Evolutionary conservation across 2,113 vertebrate genomes (phyloP).

Genomic region (Gallinago jamesoni): DNA sequence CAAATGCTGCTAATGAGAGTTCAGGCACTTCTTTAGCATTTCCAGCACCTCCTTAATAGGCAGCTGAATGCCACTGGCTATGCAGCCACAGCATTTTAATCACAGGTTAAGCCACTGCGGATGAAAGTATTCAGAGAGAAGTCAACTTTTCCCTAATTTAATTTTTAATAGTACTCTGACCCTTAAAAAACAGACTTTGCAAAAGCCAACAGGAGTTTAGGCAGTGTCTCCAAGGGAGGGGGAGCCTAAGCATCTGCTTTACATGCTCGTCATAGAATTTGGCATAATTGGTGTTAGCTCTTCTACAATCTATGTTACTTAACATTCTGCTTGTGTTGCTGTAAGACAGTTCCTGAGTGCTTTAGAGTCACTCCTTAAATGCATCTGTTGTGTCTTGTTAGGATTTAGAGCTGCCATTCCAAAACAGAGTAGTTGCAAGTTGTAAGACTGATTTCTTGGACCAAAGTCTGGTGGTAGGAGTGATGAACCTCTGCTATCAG

Average conservation of each 20-base stretch:
- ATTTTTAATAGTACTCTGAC: not conserved
- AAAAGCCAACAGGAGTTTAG: not conserved
- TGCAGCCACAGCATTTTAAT: not conserved
- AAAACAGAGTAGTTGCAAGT: not conserved
- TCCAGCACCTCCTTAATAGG: not conserved
- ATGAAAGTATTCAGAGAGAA: not conserved
- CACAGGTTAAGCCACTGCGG: not conserved
- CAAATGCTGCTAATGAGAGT: conserved; percentile 32
- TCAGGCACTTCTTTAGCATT: not conserved
- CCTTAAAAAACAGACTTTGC: not conserved
- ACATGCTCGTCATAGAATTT: not conserved
- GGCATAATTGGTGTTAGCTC: not conserved
- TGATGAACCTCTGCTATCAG: not conserved
- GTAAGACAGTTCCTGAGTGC: not conserved
- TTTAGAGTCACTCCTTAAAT: not conserved
- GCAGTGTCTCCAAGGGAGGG: not conserved
- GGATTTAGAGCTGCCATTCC: not conserved
- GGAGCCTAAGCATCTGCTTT: not conserved
- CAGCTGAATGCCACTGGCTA: not conserved
- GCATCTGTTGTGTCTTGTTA: not conserved
- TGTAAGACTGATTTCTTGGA: not conserved
- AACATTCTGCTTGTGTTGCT: not conserved
- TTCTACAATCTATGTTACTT: not conserved
- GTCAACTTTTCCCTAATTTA: not conserved
- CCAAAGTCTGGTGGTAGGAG: not conserved